Evolutionary conservation across 2,113 vertebrate genomes (phyloP), one percentile per base, ranked within the genome.

Genomic region (Cacatua alba): DNA sequence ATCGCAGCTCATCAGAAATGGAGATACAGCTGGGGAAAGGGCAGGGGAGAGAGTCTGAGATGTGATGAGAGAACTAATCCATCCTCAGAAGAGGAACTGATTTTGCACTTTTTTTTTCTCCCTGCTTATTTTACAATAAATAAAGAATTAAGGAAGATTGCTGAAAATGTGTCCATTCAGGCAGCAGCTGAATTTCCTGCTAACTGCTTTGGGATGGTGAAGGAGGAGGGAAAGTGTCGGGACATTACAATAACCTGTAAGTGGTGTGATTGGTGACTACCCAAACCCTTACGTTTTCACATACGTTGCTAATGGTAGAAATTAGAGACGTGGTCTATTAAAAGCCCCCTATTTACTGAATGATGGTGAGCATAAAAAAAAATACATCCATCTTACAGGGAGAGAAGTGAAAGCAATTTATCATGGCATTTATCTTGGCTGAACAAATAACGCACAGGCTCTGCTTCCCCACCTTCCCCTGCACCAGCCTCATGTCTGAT

Each of bases 101-200:
- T 62, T 26, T 13, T 59, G 76, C 84, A 7, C 13, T 29, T 89
- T 74, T 88, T 64, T 33, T 91, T 83, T 88, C 57, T 49, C 68
- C 44, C 51, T 25, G 59, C 57, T 82, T 87, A 11, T 93, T 88
- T 90, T 60, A 31, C 76, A 84, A 82, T 86, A 94, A 96, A 94
- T 91, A 93, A 93, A 92, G 90, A 88, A 96, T 83, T 81, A 83
- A 67, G 68, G 60, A 71, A 96, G 88, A 92, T 92, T 93, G 88
- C 76, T 93, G 95, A 94, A 64, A 94, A 93, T 79, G 52, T 44
- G 88, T 77, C 87, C 88, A 92, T 96, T 96, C 92, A 94, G 90
- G 65, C 86, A 94, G 72, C 82, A 94, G 95, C 90, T 96, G 92
- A 81, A 71, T 92, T 92, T 90, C 72, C 90, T 88, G 44, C 53